Conservation (phyloP, 2,797 vertebrate genomes). For the Mastacembelus armatus region DNA sequence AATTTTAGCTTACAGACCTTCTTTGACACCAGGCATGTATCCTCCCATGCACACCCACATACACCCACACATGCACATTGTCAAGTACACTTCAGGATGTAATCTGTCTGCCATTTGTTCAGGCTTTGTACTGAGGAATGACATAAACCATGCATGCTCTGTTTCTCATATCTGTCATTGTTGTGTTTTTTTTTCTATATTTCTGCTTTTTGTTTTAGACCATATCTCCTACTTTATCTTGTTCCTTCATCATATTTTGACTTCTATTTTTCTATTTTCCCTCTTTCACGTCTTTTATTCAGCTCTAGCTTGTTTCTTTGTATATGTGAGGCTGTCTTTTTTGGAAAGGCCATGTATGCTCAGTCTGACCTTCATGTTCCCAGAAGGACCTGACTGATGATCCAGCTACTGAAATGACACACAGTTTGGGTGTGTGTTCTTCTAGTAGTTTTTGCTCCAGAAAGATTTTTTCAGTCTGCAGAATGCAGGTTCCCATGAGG, state of each 20-base stretch:
- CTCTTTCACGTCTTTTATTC: neutral
- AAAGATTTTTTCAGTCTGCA: conserved; percentile 24
- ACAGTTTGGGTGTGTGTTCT: neutral
- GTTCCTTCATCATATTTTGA: neutral
- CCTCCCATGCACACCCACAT: neutral
- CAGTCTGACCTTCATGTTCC: neutral
- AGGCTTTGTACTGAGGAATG: conserved; percentile 5
- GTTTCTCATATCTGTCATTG: neutral
- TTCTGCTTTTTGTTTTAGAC: conserved; percentile 1
- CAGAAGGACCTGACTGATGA: neutral
- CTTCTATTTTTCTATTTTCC: neutral
- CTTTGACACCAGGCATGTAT: conserved; percentile 6
- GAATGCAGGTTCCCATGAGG: conserved; percentile 21
- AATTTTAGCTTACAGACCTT: conserved; percentile 16
- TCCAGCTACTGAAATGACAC: neutral
- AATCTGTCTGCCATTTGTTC: conserved; percentile 35
- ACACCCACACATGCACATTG: neutral
- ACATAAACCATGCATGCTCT: neutral
- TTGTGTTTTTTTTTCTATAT: neutral
- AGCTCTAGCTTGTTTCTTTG: neutral
- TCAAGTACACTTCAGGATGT: conserved; percentile 20
- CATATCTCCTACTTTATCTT: neutral
- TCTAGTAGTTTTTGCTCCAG: conserved; percentile 1
- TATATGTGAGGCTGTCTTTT: neutral
- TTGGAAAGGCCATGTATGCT: neutral